These are phyloP conservation scores for Calephelis virginiensis DNA, from an alignment of 1,140 invertebrate species.

Conservation along the genomic window DNA sequence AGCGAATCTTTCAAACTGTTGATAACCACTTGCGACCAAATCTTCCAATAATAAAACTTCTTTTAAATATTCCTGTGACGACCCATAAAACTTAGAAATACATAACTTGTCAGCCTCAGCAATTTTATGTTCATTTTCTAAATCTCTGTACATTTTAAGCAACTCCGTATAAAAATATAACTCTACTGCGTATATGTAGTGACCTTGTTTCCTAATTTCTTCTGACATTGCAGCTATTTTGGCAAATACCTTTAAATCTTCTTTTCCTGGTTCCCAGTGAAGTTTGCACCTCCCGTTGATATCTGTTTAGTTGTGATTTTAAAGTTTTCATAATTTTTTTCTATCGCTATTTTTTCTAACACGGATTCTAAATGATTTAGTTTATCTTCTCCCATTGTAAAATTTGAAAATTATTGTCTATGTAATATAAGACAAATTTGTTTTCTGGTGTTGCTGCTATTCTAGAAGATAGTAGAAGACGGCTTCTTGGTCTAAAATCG, in stretches of 20 bases:
- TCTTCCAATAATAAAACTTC: constrained; percentile 56
- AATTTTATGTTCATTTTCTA: constrained; percentile 41
- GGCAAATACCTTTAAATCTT: constrained; percentile 45
- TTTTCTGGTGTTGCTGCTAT: too few relatives aligned
- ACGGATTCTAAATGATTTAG: background rate
- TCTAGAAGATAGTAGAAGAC: too few relatives aligned
- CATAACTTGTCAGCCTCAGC: constrained; percentile 33
- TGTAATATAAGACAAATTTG: background rate
- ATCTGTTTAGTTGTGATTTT: constrained; percentile 22
- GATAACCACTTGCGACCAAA: constrained; percentile 38
- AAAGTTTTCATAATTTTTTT: constrained; percentile 7
- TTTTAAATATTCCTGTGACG: constrained; percentile 30
- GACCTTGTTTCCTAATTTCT: constrained; percentile 30
- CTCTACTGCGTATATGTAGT: constrained; percentile 42
- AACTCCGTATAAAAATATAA: constrained; percentile 43
- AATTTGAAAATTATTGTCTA: background rate
- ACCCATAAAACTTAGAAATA: constrained; percentile 46
- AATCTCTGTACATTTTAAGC: constrained; percentile 35
- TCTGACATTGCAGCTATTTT: constrained; percentile 48
- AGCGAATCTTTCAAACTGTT: constrained; percentile 43
- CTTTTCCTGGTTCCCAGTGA: constrained; percentile 37
- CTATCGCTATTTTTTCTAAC: constrained; percentile 7
- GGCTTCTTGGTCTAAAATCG: too few relatives aligned
- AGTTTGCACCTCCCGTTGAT: constrained; percentile 44
- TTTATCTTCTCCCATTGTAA: background rate